A percentile compares a stretch with the other conserved stretches of the same genome.
These are phyloP conservation scores for Liasis olivaceus DNA, from an alignment of 2,797 vertebrate species.

Conservation along the genomic window DNA sequence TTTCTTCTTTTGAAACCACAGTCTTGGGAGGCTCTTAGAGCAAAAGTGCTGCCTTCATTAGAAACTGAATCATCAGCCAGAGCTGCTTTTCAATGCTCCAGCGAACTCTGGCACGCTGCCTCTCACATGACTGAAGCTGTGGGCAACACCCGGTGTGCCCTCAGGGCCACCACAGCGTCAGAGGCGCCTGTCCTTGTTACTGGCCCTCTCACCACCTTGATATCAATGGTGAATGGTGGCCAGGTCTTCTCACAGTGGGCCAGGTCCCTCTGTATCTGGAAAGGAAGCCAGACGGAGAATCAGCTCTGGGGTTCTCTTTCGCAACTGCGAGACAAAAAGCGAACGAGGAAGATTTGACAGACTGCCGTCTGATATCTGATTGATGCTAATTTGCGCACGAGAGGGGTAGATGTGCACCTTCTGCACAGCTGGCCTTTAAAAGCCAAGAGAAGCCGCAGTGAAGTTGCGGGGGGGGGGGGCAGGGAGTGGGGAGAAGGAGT, in stretches of 20 bases:
- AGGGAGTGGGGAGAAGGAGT: no score
- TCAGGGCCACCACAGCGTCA: not conserved
- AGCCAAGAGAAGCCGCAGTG: no score
- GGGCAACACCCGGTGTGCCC: not conserved
- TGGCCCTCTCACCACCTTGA: not conserved
- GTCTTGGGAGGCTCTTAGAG: not conserved
- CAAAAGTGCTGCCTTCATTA: not conserved
- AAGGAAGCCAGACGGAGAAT: not conserved
- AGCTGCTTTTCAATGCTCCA: not conserved
- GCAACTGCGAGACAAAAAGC: not conserved
- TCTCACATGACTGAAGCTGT: not conserved
- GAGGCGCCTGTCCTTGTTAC: not conserved
- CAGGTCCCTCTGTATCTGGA: not conserved
- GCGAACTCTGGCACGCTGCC: not conserved
- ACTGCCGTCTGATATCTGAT: not conserved
- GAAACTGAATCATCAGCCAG: not conserved
- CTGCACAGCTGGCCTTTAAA: not conserved
- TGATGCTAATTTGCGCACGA: not conserved
- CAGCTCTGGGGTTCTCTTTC: not conserved
- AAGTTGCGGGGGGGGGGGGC: no score
- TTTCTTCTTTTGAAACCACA: not conserved
- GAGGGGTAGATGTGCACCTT: not conserved
- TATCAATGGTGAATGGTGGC: not conserved
- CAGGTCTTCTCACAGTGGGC: not conserved
- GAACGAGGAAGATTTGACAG: not conserved